A percentile compares a stretch with the other conserved stretches of the same genome.
These are phyloP conservation scores for Mizuhopecten yessoensis DNA, from an alignment of 1,140 invertebrate species.

Conservation along the genomic window DNA sequence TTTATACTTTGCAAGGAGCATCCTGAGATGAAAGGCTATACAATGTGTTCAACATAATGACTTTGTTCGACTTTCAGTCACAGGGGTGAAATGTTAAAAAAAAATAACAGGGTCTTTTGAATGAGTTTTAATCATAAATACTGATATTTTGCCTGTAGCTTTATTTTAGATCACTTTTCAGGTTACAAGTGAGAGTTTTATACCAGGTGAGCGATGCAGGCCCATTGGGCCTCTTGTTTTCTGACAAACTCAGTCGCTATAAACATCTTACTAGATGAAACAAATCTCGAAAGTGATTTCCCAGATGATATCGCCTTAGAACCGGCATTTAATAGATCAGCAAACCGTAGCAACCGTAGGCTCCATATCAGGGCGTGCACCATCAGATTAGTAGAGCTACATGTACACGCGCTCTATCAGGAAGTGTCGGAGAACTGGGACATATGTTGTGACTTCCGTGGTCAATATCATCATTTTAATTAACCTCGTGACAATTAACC, in stretches of 20 bases:
- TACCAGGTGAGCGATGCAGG: too few relatives aligned
- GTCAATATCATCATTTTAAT: neutral
- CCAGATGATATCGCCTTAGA: neutral
- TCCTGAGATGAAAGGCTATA: too few relatives aligned
- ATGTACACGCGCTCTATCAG: neutral
- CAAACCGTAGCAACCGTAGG: neutral
- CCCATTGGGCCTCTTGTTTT: neutral
- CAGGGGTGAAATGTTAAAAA: too few relatives aligned
- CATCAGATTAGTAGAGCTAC: neutral
- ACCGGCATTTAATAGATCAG: neutral
- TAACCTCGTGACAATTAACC: neutral
- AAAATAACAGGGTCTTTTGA: too few relatives aligned
- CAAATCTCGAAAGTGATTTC: conserved; percentile 34
- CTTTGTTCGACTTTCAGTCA: too few relatives aligned
- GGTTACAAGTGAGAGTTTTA: too few relatives aligned
- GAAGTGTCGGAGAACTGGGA: neutral
- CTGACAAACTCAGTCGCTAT: neutral
- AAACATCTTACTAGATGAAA: neutral
- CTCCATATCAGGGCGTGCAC: neutral
- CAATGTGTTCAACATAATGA: too few relatives aligned
- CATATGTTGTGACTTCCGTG: neutral
- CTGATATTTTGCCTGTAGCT: too few relatives aligned
- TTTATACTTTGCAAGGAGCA: too few relatives aligned
- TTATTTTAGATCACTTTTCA: too few relatives aligned
- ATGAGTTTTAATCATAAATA: too few relatives aligned